Conservation (phyloP, 2,113 vertebrate species). For the Callopanchax toddi region DNA sequence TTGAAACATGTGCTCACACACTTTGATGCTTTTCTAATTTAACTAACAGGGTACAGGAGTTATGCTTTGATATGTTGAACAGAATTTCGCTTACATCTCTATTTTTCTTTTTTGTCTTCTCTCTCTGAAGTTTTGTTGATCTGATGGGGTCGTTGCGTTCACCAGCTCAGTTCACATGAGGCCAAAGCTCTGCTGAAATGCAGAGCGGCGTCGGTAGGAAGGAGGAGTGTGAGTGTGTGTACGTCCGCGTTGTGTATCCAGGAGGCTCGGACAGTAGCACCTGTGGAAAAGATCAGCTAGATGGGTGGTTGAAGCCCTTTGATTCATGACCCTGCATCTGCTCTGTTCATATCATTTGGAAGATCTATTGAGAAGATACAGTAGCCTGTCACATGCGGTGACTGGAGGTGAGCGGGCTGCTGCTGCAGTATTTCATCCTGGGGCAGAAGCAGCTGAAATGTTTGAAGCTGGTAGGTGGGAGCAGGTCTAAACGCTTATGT, state of each 20-base stretch:
- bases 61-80: constrained; percentile 58
- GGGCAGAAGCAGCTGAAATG: constrained; percentile 33
- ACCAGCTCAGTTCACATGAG: constrained; percentile 63
- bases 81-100: constrained; percentile 15
- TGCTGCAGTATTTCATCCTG: constrained; percentile 50
- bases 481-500: constrained; percentile 9
- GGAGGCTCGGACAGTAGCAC: constrained; percentile 41
- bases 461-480: constrained; percentile 42
- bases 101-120: constrained; percentile 9
- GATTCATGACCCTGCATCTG: constrained; percentile 77
- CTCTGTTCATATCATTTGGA: constrained; percentile 66
- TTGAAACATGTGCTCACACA: constrained; percentile 59
- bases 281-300: constrained; percentile 70
- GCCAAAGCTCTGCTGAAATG: constrained; percentile 45
- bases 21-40: constrained; percentile 57
- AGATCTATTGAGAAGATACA: constrained; percentile 60
- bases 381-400: constrained; percentile 60
- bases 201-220: constrained; percentile 37
- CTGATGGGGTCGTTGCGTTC: constrained; percentile 67
- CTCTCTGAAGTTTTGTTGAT: constrained; percentile 43
- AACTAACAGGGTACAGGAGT: constrained; percentile 33
- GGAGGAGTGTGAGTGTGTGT: constrained; percentile 21
- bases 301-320: constrained; percentile 68
- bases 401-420: constrained; percentile 46
- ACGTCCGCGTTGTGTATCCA: constrained; percentile 38